Percentiles rank a stretch among this genome's conserved stretches.
Conservation (phyloP, 2,888 invertebrate genomes). For the Agrotis exclamationis region DNA sequence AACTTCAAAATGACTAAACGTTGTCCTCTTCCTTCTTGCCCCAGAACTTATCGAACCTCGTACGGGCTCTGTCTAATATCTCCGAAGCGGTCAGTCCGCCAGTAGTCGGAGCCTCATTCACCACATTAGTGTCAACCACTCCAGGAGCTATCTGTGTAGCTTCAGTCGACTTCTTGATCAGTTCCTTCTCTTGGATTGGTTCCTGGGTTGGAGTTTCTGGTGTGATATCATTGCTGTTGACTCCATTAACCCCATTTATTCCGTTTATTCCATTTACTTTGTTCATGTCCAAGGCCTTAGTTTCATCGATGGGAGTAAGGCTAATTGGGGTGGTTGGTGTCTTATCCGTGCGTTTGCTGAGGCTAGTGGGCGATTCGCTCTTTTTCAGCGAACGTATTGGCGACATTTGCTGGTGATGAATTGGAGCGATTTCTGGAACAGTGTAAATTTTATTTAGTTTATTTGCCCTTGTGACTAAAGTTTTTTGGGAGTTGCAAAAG, state of each 20-base stretch:
- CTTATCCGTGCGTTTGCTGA: conserved; percentile 89
- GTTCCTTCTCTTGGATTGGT: conserved; percentile 79
- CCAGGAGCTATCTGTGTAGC: conserved; percentile 90
- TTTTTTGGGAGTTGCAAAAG: conserved; percentile 67
- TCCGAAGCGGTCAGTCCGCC: conserved; percentile 93
- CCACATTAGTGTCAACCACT: conserved; percentile 90
- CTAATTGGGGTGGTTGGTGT: conserved; percentile 89
- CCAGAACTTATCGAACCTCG: conserved; percentile 96
- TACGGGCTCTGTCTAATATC: conserved; percentile 95
- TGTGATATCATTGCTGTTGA: conserved; percentile 81
- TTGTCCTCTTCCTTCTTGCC: conserved; percentile 93
- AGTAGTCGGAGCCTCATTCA: conserved; percentile 82
- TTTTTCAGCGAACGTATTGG: conserved; percentile 89
- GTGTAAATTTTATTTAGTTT: conserved; percentile 62
- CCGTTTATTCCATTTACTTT: conserved; percentile 82
- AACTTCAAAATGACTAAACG: conserved; percentile 79
- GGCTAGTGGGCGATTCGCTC: conserved; percentile 88
- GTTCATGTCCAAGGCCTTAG: conserved; percentile 87
- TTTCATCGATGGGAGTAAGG: conserved; percentile 89
- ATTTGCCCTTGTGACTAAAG: conserved; percentile 21
- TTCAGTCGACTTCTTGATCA: conserved; percentile 87
- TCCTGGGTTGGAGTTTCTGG: conserved; percentile 86
- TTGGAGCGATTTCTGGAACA: conserved; percentile 89
- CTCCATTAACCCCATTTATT: conserved; percentile 71
- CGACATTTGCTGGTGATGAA: conserved; percentile 90